Percentiles rank a stretch among this genome's conserved stretches.
These are phyloP conservation scores for Gerris lacustris DNA, from an alignment of 2,888 invertebrate species.

Conservation along the genomic window DNA sequence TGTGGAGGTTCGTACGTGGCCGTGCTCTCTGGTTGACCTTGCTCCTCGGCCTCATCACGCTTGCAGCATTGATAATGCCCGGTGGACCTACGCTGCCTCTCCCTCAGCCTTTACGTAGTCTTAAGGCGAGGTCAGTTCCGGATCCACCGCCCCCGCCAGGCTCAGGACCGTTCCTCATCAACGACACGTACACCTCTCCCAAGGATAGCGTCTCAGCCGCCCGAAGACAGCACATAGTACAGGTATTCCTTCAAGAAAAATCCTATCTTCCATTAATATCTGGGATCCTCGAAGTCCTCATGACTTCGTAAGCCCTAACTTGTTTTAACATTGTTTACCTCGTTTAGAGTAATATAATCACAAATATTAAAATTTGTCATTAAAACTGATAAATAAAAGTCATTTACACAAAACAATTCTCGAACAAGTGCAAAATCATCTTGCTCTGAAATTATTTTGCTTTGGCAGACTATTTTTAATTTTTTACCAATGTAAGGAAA, in stretches of 20 bases:
- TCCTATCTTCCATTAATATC: too few relatives aligned
- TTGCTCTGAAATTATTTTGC: too few relatives aligned
- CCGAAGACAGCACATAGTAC: conserved; percentile 23
- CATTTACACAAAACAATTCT: too few relatives aligned
- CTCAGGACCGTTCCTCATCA: conserved; percentile 16
- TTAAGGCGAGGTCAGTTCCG: background rate
- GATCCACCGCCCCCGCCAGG: background rate
- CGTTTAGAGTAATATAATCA: too few relatives aligned
- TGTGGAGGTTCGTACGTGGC: conserved; percentile 2
- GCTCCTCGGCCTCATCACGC: background rate
- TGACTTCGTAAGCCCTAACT: too few relatives aligned
- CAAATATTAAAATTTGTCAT: too few relatives aligned
- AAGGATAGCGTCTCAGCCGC: conserved; percentile 23
- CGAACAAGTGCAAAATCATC: too few relatives aligned
- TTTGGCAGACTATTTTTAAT: too few relatives aligned
- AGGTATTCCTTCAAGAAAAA: conserved; percentile 15
- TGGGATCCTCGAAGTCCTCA: too few relatives aligned
- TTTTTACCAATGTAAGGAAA: too few relatives aligned
- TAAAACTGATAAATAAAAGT: too few relatives aligned
- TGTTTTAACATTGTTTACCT: too few relatives aligned
- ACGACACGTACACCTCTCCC: conserved; percentile 20
- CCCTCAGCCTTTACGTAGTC: background rate
- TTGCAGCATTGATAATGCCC: background rate
- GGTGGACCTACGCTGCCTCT: background rate
- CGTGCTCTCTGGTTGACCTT: conserved; percentile 9